Conservation (phyloP, 1,140 invertebrate species). For the Telenomus remus region DNA sequence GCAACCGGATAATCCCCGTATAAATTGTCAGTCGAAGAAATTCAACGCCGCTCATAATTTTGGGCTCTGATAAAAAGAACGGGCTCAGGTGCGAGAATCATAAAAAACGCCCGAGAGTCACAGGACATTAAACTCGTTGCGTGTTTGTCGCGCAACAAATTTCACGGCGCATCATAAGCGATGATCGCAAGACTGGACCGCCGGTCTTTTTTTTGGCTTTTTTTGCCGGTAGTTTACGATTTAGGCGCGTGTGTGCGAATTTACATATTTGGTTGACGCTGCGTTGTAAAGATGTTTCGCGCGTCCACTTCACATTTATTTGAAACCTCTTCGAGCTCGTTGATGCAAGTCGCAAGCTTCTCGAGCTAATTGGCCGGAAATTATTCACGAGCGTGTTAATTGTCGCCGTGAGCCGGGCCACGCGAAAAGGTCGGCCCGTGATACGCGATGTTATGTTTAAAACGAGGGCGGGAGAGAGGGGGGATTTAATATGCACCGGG, state of each 20-base stretch:
- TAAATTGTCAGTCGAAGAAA: too few relatives aligned
- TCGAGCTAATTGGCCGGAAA: constrained; percentile 63
- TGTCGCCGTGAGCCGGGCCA: constrained; percentile 44
- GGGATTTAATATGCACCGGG: constrained; percentile 50
- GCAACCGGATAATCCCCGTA: too few relatives aligned
- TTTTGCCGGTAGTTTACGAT: constrained; percentile 35
- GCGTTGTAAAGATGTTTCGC: constrained; percentile 46
- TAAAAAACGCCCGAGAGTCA: constrained; percentile 7
- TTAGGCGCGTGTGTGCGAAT: constrained; percentile 29
- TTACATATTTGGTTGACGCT: constrained; percentile 53
- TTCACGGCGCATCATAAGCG: constrained; percentile 14
- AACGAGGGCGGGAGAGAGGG: constrained; percentile 8
- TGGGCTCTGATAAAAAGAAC: too few relatives aligned
- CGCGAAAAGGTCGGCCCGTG: constrained; percentile 30
- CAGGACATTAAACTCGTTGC: constrained; percentile 14
- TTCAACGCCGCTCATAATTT: too few relatives aligned
- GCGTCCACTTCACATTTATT: constrained; percentile 55
- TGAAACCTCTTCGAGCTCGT: constrained; percentile 49
- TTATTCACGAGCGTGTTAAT: constrained; percentile 64
- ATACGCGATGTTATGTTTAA: constrained; percentile 41
- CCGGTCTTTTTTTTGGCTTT: neutral
- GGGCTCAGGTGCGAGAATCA: neutral
- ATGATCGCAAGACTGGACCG: constrained; percentile 17
- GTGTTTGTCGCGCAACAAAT: constrained; percentile 24
- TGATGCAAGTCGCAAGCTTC: constrained; percentile 45